phyloP scores from a whole-genome alignment of 2,888 invertebrate species.

The Cryptophagus acutangulus region DNA sequence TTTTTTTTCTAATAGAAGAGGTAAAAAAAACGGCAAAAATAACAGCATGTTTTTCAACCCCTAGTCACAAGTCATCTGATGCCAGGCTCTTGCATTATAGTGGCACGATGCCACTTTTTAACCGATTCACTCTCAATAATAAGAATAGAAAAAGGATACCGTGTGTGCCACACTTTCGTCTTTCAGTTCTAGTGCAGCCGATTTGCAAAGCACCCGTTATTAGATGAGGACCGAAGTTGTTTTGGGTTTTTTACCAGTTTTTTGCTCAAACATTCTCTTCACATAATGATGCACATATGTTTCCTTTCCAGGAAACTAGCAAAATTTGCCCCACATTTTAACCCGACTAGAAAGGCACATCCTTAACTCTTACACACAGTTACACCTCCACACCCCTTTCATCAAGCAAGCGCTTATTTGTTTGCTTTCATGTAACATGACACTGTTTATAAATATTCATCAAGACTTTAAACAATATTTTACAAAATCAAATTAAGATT shows the following conservation, averaged over 20 bases:
- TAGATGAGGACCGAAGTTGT: too few species aligned
- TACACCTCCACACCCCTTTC: neutral
- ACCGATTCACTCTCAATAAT: constrained; percentile 4
- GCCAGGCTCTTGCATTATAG: constrained; percentile 7
- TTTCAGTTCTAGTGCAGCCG: too few species aligned
- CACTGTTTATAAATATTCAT: too few species aligned
- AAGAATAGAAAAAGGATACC: neutral
- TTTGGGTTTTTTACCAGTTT: too few species aligned
- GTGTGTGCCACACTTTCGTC: too few species aligned
- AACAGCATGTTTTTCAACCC: constrained; percentile 19
- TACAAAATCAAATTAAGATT: neutral
- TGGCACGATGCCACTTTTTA: neutral
- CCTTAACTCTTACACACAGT: constrained; percentile 1
- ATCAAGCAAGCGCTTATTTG: too few species aligned
- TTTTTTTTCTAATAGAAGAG: constrained; percentile 23
- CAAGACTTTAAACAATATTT: neutral
- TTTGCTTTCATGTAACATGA: too few species aligned
- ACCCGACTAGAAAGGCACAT: constrained; percentile 5
- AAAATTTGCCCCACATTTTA: constrained; percentile 36
- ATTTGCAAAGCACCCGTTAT: too few species aligned
- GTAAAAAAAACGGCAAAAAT: constrained; percentile 24
- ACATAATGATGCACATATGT: constrained; percentile 42
- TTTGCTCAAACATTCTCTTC: too few species aligned
- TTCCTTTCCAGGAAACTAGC: constrained; percentile 40
- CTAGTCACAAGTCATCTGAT: constrained; percentile 25